Evolutionary conservation across 2,113 vertebrate genomes (phyloP), one percentile per base, ranked within the genome.

Genomic region (Macquaria australasica): DNA sequence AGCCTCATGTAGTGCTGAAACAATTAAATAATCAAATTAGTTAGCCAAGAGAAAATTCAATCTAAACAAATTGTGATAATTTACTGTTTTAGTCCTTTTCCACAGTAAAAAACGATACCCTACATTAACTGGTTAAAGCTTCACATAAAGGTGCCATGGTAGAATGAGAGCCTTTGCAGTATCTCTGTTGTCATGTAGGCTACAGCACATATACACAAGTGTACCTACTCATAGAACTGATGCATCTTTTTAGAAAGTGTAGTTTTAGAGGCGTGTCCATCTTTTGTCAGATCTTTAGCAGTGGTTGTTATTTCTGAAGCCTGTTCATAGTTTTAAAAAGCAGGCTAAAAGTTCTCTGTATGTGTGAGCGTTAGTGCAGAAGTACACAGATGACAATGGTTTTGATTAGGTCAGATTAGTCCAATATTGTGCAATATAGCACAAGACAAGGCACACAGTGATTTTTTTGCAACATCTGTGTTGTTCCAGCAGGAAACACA

Each of bases 391-490:
- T 43, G 58, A 68, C 62, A n/a, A 4, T 11, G 18, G 28, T n/a
- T 45, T 34, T 15, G 53, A 84, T 72, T 34, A 21, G 43, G 39
- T 87, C 70, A 81, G 6, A 25, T n/a, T 11, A 5, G 0, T 50
- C 64, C 78, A 76, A 53, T 20, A 37, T 77, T 91, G 79, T 53
- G 86, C 82, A 90, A 90, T 16, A 21, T 0, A 14, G 67, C 34
- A 63, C 55, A 82, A 71, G 68, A 41, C 15, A 41, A 28, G 39
- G 6, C 18, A 60, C 21, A 8, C 67, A 7, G 9, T 64, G 51
- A 86, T 71, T 79, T 39, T 51, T 31, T 31, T 31, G 23, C n/a
- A 23, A 73, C 64, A 45, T 71, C 23, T 21, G 48, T n/a, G 21
- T 28, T 48, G 11, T 39, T 66, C 15, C 66, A 50, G n/a, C 43